Evolutionary conservation across 2,113 vertebrate genomes (phyloP), one percentile per base, ranked within the genome.

Genomic region (Symphodus melops): DNA sequence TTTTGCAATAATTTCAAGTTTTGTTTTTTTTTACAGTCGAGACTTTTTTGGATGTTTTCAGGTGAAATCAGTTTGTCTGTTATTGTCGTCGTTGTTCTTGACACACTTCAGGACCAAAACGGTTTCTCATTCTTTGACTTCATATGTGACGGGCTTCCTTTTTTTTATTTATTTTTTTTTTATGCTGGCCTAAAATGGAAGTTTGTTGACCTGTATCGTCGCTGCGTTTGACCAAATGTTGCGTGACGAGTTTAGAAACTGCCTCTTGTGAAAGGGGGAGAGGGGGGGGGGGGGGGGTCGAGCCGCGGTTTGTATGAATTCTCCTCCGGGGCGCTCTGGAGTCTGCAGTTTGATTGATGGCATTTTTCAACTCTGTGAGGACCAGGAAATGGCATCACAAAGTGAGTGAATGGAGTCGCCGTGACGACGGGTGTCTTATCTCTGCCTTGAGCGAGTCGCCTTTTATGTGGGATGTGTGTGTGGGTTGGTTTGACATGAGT

Each of bases 311-410:
- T 61, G 13, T 72, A 63, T 68, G 68, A 49, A 81, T 81, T 75
- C n/a, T 68, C 68, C 81, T 69, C 51, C 21, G 36, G 25, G 79
- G 49, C 49, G 12, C 54, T 83, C 72, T 64, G 78, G 77, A 84
- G 41, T 77, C 20, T 54, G 55, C 55, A 0, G 8, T 73, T 83
- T 89, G 84, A 91, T 80, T 82, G 87, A 86, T 84, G 75, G 36
- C 19, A 1, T 82, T 85, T 85, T 72, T 85, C 68, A 72, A 60
- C 72, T 71, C 37, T 23, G 72, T 49, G 79, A 83, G 59, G 60
- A 78, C 20, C 60, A 66, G 70, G 58, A 83, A 84, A 89, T 86
- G 83, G 64, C 79, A 85, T 86, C 84, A 84, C 75, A 86, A 75
- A 75, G 75, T 23, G 37, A 44, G 57, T 19, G 28, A 84, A 73